A percentile compares a stretch with the other conserved stretches of the same genome.
Conservation (phyloP, 2,797 vertebrate genomes). For the Amblyopsis hoosieri region DNA sequence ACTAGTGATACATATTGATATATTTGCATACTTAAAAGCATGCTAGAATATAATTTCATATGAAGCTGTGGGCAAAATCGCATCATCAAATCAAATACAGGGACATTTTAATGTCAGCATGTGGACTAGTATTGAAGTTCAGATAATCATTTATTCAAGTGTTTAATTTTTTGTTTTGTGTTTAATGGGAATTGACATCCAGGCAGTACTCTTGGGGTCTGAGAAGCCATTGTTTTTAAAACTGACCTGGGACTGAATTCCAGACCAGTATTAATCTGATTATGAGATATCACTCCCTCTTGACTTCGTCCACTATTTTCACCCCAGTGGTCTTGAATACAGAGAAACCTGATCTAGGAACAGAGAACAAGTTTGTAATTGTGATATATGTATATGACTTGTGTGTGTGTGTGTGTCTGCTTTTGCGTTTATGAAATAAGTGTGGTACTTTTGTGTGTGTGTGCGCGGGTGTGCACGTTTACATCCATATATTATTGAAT, state of each 20-base stretch:
- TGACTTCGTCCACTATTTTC: conserved; percentile 13
- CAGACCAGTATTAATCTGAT: not conserved
- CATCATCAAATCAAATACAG: no score
- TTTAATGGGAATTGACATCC: no score
- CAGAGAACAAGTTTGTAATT: conserved; percentile 40
- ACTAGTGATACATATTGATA: no score
- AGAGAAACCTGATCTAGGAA: conserved; percentile 43
- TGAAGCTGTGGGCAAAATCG: no score
- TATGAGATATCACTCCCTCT: conserved; percentile 1
- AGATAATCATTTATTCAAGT: no score
- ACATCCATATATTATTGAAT: conserved; percentile 73
- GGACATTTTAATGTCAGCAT: no score
- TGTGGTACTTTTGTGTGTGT: conserved; percentile 6
- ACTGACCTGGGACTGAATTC: not conserved
- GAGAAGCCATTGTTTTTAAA: not conserved
- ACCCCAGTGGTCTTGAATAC: conserved; percentile 28
- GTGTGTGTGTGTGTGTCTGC: conserved; percentile 10
- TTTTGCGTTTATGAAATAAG: conserved; percentile 1
- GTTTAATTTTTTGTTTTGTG: no score
- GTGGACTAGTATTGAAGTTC: no score
- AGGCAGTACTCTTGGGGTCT: no score
- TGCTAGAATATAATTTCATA: no score
- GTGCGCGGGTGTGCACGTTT: conserved; percentile 39
- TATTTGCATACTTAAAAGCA: no score
- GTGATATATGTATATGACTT: conserved; percentile 37